Percentiles rank a stretch among this genome's conserved stretches.
These are phyloP conservation scores for Lynx canadensis DNA, from an alignment of 2,113 vertebrate species.

Conservation along the genomic window DNA sequence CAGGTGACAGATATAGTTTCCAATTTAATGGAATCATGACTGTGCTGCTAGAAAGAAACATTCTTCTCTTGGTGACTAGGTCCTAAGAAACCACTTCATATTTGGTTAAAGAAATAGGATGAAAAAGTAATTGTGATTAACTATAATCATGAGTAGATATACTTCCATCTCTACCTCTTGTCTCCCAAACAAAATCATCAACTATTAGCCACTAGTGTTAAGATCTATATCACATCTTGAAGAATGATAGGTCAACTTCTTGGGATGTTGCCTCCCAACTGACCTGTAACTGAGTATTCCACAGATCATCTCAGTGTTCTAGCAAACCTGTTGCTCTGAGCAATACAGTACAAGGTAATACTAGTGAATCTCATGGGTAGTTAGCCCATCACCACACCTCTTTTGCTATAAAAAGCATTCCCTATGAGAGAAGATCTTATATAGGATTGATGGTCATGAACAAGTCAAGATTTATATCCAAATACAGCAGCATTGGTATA, in stretches of 20 bases:
- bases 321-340: not conserved
- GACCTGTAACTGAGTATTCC: not conserved
- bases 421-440: not conserved
- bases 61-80: not conserved
- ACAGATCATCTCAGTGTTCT: not conserved
- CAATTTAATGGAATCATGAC: not conserved
- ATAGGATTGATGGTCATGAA: not conserved
- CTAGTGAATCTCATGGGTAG: not conserved
- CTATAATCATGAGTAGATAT: not conserved
- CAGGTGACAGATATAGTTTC: not conserved
- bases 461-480: not conserved
- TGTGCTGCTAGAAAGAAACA: not conserved
- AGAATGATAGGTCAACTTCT: not conserved
- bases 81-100: not conserved
- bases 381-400: not conserved
- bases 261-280: not conserved
- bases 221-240: not conserved
- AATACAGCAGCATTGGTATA: not conserved
- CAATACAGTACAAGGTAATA: not conserved
- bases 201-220: not conserved
- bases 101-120: not conserved
- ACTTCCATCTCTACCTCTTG: fast-evolving
- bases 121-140: not conserved
- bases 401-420: not conserved
- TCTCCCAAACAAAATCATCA: not conserved